A percentile compares a stretch with the other conserved stretches of the same genome.
Conservation (phyloP, 2,113 vertebrate genomes). For the Phycodurus eques region DNA sequence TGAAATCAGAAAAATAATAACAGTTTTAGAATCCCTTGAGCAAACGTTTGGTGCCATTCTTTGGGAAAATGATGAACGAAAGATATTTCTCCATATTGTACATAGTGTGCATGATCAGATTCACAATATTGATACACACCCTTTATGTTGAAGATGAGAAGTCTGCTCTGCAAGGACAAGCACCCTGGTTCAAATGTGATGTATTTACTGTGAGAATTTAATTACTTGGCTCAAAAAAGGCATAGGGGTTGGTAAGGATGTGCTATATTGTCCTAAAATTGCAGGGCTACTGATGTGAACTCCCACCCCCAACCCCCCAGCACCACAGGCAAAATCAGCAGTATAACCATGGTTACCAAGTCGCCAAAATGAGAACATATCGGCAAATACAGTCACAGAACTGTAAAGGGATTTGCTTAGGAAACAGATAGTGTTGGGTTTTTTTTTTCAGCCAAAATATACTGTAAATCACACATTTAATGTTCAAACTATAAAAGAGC, state of each 20-base stretch:
- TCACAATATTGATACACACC: neutral
- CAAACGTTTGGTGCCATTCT: neutral
- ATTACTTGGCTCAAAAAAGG: no score
- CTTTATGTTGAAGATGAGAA: neutral
- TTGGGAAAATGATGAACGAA: neutral
- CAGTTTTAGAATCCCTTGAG: neutral
- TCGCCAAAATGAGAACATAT: neutral
- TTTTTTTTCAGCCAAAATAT: slow-evolving; percentile 13
- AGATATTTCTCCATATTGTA: neutral
- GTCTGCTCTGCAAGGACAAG: neutral
- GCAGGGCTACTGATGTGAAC: neutral
- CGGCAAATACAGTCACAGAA: neutral
- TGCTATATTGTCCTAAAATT: slow-evolving; percentile 1
- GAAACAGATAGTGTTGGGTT: neutral
- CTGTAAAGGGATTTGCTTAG: neutral
- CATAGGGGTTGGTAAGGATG: neutral
- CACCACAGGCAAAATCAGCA: slow-evolving; percentile 6
- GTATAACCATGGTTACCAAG: slow-evolving; percentile 3
- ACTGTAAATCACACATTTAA: slow-evolving; percentile 27
- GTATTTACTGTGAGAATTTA: no score
- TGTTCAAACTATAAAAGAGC: neutral
- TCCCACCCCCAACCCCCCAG: neutral
- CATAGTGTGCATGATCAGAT: neutral
- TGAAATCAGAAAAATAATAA: slow-evolving; percentile 15
- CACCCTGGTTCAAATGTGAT: neutral